phyloP scores from a whole-genome alignment of 2,888 invertebrate genomes.

The Stenodema calcarata region DNA sequence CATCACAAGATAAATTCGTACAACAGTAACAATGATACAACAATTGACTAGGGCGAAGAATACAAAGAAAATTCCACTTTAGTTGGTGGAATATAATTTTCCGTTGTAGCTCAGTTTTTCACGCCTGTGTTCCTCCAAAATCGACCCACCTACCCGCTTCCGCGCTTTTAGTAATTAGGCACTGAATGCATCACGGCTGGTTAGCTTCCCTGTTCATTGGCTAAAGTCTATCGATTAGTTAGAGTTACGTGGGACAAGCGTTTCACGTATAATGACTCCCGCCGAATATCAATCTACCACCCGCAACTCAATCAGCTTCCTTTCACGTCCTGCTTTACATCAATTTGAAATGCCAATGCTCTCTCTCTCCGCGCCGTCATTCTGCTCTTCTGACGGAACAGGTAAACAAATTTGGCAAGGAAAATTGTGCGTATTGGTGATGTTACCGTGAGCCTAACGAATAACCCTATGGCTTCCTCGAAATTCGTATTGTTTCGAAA shows the following conservation, averaged over 20 bases:
- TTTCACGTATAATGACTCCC: not conserved
- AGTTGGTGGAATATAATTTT: too few species aligned
- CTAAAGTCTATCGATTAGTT: not conserved
- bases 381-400: too few species aligned
- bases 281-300: not conserved
- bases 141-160: not conserved
- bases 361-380: not conserved
- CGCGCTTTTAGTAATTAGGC: not conserved
- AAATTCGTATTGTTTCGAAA: too few species aligned
- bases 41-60: too few species aligned
- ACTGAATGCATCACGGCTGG: not conserved
- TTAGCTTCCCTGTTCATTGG: not conserved
- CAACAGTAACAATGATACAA: too few species aligned
- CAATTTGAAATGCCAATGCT: not conserved
- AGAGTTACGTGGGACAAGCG: not conserved
- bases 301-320: not conserved
- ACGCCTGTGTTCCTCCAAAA: not conserved
- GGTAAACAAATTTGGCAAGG: too few species aligned
- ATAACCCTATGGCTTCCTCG: too few species aligned
- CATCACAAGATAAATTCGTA: too few species aligned
- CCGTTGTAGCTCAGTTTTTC: too few species aligned
- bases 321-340: not conserved
- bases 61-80: too few species aligned
- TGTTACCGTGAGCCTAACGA: too few species aligned
- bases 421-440: too few species aligned